These are phyloP conservation scores for Apocrypta bakeri DNA, from an alignment of 1,140 invertebrate genomes.

Conservation along the genomic window DNA sequence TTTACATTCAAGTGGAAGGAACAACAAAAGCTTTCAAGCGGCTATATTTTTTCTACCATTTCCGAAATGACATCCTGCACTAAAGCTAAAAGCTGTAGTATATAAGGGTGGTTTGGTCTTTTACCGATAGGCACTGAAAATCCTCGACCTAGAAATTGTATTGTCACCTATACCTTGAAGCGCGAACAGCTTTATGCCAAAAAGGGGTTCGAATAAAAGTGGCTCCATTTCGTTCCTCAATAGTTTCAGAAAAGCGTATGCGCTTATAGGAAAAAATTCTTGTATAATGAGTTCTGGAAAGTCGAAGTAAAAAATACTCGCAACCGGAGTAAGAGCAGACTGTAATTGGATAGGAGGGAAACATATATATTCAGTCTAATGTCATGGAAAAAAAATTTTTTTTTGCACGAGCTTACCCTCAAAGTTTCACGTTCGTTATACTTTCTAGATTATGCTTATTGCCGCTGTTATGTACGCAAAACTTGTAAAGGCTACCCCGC, in stretches of 20 bases:
- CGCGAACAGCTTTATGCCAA: background rate
- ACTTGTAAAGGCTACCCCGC: slow-evolving; percentile 14
- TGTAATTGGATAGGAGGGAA: slow-evolving; percentile 19
- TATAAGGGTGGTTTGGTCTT: background rate
- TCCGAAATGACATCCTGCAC: background rate
- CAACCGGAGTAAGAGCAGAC: background rate
- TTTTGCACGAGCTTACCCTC: background rate
- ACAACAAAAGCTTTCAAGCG: background rate
- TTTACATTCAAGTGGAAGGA: background rate
- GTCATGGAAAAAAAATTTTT: background rate
- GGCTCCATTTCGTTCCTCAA: too few species aligned
- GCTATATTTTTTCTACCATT: background rate
- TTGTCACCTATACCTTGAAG: background rate
- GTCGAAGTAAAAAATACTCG: slow-evolving; percentile 4
- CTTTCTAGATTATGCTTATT: slow-evolving; percentile 14
- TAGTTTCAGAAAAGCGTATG: too few species aligned
- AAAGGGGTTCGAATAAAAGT: too few species aligned
- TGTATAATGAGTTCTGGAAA: background rate
- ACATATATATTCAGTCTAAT: too few species aligned
- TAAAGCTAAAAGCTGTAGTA: background rate
- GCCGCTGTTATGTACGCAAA: background rate
- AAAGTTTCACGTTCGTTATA: background rate
- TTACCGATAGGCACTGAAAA: background rate
- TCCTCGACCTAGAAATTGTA: slow-evolving; percentile 22
- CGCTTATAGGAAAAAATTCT: background rate